Conservation (phyloP, 2,113 vertebrate species). For the Hyperoodon ampullatus region DNA sequence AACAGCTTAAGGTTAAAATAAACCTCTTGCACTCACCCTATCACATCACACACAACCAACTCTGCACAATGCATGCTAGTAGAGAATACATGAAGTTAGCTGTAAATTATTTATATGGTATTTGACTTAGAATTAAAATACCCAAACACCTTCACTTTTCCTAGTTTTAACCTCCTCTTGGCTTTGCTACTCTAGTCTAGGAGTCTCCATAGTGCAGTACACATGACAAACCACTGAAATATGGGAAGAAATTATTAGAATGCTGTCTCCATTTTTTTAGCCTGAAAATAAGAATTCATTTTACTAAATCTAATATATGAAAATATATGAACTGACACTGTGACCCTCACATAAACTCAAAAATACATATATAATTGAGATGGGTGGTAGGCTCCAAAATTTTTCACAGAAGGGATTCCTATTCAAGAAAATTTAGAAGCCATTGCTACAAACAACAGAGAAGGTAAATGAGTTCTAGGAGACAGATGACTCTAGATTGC, state of each 20-base stretch:
- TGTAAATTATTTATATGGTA: neutral
- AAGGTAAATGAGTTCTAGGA: neutral
- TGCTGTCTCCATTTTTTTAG: neutral
- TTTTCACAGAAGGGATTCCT: conserved; percentile 34
- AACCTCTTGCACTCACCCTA: neutral
- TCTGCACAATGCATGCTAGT: neutral
- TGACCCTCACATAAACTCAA: conserved; percentile 13
- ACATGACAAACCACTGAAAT: neutral
- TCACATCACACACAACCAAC: conserved; percentile 14
- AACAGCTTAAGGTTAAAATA: conserved; percentile 28
- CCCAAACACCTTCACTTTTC: neutral
- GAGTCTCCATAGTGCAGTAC: neutral
- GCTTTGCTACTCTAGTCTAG: neutral
- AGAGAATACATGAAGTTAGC: neutral
- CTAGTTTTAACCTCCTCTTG: neutral
- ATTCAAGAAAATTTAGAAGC: conserved; percentile 23
- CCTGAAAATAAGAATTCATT: conserved; percentile 35
- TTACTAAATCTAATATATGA: neutral
- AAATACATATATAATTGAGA: neutral
- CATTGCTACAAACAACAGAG: neutral
- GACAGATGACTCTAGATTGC: neutral
- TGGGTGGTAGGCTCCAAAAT: neutral
- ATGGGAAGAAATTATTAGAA: conserved; percentile 3
- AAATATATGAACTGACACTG: neutral
- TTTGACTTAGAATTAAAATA: neutral